phyloP scores from a whole-genome alignment of 1,140 invertebrate genomes.

The Drosophila elegans region DNA sequence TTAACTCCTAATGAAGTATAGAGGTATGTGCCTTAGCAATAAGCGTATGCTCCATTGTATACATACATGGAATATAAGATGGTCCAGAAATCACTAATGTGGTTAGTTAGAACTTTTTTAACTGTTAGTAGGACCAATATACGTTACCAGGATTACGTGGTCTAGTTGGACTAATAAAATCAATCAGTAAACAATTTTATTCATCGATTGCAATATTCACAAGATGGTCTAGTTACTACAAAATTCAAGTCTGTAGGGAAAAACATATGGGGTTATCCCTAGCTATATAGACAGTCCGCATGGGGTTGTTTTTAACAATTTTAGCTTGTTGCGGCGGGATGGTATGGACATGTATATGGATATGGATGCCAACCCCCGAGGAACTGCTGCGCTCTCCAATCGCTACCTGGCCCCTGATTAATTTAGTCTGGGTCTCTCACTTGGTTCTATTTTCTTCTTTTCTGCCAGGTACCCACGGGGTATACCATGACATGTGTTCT shows the following conservation, averaged over 20 bases:
- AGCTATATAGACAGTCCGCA: conserved; percentile 1
- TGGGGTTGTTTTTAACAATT: conserved; percentile 24
- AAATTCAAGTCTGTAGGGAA: background rate
- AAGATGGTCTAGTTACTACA: background rate
- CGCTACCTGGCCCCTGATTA: conserved; percentile 44
- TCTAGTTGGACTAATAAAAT: too few relatives aligned
- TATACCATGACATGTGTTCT: conserved; percentile 44
- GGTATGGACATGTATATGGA: conserved; percentile 25
- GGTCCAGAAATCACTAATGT: too few relatives aligned
- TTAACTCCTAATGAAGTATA: too few relatives aligned
- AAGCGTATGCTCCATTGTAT: too few relatives aligned
- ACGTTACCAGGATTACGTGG: too few relatives aligned
- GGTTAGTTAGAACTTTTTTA: too few relatives aligned
- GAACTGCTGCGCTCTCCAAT: conserved; percentile 26
- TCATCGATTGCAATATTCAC: too few relatives aligned
- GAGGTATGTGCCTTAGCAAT: too few relatives aligned
- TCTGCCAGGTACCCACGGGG: conserved; percentile 25
- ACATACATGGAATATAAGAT: background rate
- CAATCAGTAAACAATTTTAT: too few relatives aligned
- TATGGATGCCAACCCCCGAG: conserved; percentile 32
- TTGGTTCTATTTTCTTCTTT: conserved; percentile 46
- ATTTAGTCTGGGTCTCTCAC: conserved; percentile 47
- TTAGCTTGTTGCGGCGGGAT: conserved; percentile 2
- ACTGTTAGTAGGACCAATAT: too few relatives aligned
- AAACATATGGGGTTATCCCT: conserved; percentile 19